phyloP scores from a whole-genome alignment of 2,113 vertebrate species.

The Muscicapa adusta region DNA sequence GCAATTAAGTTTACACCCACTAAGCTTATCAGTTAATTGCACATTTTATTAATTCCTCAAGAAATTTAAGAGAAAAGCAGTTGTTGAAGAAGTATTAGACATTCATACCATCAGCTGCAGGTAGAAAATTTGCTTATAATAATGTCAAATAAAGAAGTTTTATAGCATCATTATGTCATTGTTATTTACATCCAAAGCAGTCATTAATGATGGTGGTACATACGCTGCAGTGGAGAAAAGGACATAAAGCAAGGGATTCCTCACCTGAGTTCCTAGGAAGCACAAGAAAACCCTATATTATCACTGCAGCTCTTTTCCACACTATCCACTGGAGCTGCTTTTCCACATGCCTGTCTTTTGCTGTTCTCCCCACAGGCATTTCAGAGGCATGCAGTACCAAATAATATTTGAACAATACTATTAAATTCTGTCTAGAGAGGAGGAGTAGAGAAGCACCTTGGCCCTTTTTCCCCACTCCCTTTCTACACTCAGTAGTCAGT shows the following conservation, averaged over 20 bases:
- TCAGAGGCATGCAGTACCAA: not conserved
- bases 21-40: not conserved
- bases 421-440: not conserved
- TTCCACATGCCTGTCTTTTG: not conserved
- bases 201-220: not conserved
- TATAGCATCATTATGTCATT: not conserved
- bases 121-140: not conserved
- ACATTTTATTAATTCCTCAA: not conserved
- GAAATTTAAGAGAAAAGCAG: not conserved
- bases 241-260: not conserved
- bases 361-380: not conserved
- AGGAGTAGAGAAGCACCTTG: not conserved
- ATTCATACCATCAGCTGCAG: not conserved
- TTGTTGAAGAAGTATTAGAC: not conserved
- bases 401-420: fast-evolving
- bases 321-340: not conserved
- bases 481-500: not conserved
- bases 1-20: not conserved
- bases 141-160: not conserved
- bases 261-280: not conserved
- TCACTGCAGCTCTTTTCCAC: not conserved
- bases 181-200: not conserved
- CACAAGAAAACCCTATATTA: not conserved
- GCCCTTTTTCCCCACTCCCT: not conserved
- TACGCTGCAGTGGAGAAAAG: not conserved